Evolutionary conservation across 2,113 vertebrate genomes (phyloP).

Genomic region (Sardina pilchardus): DNA sequence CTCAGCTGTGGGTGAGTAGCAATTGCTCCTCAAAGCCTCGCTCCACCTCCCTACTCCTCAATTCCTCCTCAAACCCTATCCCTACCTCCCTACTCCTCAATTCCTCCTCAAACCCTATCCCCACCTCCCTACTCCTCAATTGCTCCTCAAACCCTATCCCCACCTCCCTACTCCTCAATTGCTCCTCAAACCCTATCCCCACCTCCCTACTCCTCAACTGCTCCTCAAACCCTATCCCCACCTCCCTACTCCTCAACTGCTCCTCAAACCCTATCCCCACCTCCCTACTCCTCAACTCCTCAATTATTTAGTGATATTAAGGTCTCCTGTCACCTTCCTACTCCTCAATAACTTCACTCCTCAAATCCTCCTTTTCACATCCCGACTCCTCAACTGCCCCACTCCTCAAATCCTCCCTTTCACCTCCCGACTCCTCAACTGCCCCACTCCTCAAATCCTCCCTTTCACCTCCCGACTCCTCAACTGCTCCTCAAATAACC

Average conservation of each 20-base stretch:
- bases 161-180: background rate
- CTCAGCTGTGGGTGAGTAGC: conserved; percentile 94
- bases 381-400: too few species aligned
- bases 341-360: background rate
- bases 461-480: background rate
- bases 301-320: too few species aligned
- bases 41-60: background rate
- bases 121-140: background rate
- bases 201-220: background rate
- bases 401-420: background rate
- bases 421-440: too few species aligned
- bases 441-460: too few species aligned
- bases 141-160: background rate
- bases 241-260: background rate
- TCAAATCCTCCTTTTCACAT: background rate
- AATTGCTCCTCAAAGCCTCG: background rate
- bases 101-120: background rate
- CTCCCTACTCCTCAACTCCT: background rate
- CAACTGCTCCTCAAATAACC: background rate
- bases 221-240: background rate
- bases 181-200: background rate
- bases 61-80: too few species aligned
- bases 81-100: background rate
- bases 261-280: background rate
- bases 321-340: background rate